phyloP scores from a whole-genome alignment of 2,888 invertebrate species.

The Oscheius sp. region DNA sequence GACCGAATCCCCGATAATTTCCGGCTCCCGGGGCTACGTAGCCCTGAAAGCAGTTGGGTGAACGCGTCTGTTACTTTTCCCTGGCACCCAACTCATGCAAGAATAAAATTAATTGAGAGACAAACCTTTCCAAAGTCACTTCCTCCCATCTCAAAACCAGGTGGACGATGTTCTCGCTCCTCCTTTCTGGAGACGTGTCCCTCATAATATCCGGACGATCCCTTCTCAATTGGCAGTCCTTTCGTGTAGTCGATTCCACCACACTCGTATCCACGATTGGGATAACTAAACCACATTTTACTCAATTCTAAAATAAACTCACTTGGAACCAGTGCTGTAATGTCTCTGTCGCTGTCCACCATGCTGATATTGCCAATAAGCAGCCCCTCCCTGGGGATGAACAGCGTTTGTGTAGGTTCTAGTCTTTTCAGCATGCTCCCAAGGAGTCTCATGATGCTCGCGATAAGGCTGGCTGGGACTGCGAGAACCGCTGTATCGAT shows the following conservation, averaged over 20 bases:
- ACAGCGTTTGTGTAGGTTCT: constrained; percentile 49
- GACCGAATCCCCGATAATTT: constrained; percentile 65
- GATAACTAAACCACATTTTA: background rate
- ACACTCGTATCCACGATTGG: constrained; percentile 49
- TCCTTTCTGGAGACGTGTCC: constrained; percentile 45
- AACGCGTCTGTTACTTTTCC: background rate
- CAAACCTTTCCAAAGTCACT: constrained; percentile 54
- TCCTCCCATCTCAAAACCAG: constrained; percentile 56
- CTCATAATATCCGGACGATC: constrained; percentile 45
- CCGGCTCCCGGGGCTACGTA: constrained; percentile 44
- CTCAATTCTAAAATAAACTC: background rate
- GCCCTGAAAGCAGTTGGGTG: constrained; percentile 37
- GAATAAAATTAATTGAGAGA: background rate
- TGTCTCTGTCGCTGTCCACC: constrained; percentile 36
- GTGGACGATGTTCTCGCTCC: constrained; percentile 39
- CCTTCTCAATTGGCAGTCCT: constrained; percentile 54
- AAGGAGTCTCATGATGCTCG: constrained; percentile 50
- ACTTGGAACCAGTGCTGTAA: constrained; percentile 48
- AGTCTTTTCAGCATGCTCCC: constrained; percentile 57
- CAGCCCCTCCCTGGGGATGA: constrained; percentile 47
- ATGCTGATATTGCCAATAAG: constrained; percentile 51
- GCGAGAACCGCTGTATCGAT: constrained; percentile 16
- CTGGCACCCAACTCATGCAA: background rate
- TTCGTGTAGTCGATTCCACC: constrained; percentile 60
- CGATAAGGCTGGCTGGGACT: constrained; percentile 48